These are phyloP conservation scores for Darevskia nairensis DNA, from an alignment of 2,797 vertebrate species.

Conservation along the genomic window DNA sequence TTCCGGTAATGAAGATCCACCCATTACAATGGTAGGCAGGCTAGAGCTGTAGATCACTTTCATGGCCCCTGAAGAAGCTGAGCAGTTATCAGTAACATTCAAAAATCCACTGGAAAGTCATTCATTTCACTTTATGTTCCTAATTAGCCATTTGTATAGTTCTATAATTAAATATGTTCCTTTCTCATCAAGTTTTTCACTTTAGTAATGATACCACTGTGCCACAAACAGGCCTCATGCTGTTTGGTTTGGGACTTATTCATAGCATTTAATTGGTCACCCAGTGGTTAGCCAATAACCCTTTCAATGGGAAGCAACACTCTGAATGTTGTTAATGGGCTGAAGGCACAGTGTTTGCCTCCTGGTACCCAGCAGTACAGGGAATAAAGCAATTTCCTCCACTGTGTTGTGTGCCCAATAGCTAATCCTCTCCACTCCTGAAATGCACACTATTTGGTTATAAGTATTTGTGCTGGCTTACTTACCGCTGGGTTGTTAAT, in stretches of 20 bases:
- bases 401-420: slow-evolving; percentile 88
- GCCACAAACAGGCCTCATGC: slow-evolving; percentile 88
- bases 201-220: slow-evolving; percentile 89
- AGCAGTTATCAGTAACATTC: slow-evolving; percentile 84
- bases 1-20: slow-evolving; percentile 81
- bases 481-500: slow-evolving; percentile 89
- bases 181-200: slow-evolving; percentile 89
- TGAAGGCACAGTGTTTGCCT: slow-evolving; percentile 86
- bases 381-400: slow-evolving; percentile 90
- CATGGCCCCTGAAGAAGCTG: slow-evolving; percentile 83
- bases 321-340: slow-evolving; percentile 87
- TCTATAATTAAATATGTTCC: slow-evolving; percentile 90
- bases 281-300: slow-evolving; percentile 90
- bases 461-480: slow-evolving; percentile 87
- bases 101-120: slow-evolving; percentile 87
- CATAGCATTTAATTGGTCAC: slow-evolving; percentile 90
- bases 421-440: slow-evolving; percentile 87
- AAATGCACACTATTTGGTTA: slow-evolving; percentile 90
- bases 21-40: slow-evolving; percentile 75
- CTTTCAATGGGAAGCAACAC: slow-evolving; percentile 87
- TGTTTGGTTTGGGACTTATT: slow-evolving; percentile 89
- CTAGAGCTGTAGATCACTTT: slow-evolving; percentile 80
- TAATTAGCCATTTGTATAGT: slow-evolving; percentile 90
- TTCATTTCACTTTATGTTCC: slow-evolving; percentile 88
- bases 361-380: slow-evolving; percentile 87